Conservation (phyloP, 2,797 vertebrate genomes). For the Xerus rutilus region DNA sequence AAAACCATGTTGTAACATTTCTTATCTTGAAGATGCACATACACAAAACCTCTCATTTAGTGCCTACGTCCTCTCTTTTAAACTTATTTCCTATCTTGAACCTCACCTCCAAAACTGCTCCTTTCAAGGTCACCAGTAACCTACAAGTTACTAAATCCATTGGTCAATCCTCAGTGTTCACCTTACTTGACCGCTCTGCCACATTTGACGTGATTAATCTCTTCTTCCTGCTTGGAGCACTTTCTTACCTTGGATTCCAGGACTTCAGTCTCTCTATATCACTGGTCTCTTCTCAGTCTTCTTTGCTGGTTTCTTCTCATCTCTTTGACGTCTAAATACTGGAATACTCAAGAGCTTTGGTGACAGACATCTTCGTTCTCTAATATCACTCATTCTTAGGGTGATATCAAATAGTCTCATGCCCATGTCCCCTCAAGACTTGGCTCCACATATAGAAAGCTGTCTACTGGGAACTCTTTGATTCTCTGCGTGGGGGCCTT, state of each 20-base stretch:
- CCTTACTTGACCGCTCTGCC: background rate
- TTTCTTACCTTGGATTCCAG: background rate
- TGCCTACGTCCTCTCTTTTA: background rate
- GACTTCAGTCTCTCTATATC: background rate
- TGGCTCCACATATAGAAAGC: background rate
- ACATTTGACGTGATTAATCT: background rate
- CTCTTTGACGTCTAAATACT: background rate
- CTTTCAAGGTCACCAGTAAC: background rate
- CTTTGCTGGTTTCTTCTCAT: background rate
- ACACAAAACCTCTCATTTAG: background rate
- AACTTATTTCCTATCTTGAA: background rate
- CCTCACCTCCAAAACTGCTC: background rate
- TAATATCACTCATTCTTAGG: background rate
- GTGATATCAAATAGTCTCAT: background rate
- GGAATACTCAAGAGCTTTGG: background rate
- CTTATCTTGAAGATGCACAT: background rate
- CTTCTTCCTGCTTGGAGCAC: background rate
- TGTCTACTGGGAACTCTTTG: background rate
- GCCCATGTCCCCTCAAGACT: background rate
- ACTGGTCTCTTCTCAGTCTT: background rate
- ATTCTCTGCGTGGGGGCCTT: background rate
- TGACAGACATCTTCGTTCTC: background rate
- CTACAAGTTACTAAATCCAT: background rate
- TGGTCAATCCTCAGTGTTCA: background rate
- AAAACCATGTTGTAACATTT: background rate